Evolutionary conservation across 2,113 vertebrate species (phyloP), one percentile per base, ranked within the genome.

Genomic region (Coptodon rendalli): DNA sequence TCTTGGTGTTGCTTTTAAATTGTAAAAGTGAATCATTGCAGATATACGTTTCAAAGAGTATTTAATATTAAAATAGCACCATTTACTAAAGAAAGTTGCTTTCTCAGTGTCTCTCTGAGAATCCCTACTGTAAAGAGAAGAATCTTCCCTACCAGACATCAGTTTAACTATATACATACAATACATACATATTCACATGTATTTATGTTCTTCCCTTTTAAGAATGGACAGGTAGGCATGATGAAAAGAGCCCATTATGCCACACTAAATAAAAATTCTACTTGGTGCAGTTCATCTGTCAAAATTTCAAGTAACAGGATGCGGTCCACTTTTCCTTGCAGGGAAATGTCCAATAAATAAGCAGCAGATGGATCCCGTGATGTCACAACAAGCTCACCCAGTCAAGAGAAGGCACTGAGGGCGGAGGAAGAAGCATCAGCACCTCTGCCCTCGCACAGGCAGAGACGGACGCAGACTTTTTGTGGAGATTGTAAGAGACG

Each of bases 321-420:
- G 85, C 13, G 3, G 85, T 86, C 86, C 43, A 59, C 57, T 81
- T 88, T 87, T 59, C 54, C 76, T 68, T 40, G 34, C 53, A 88
- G 59, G 90, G 82, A 91, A 83, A 87, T 13, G 38, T 91, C 56
- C 78, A 34, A 68, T 36, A 22, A 52, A 85, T 83, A 71, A 94
- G 87, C 87, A 91, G 88, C 78, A 54, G 85, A 83, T n/a, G 19
- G 7, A 13, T 71, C 50, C 29, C 13, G 3, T 80, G 83, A 81
- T 86, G 82, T 88, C 85, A 76, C 78, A 31, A 45, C 53, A 38
- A 91, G 88, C 84, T 93, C 87, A 87, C 38, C 81, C 73, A 84
- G 63, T 91, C 78, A 83, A 85, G 85, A 89, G 80, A 96, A 96
- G 95, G 95, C 95, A 96, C 96, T 13, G 52, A 91, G 78, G 89